Evolutionary conservation across 2,113 vertebrate species (phyloP).

Genomic region (Neoarius graeffei): DNA sequence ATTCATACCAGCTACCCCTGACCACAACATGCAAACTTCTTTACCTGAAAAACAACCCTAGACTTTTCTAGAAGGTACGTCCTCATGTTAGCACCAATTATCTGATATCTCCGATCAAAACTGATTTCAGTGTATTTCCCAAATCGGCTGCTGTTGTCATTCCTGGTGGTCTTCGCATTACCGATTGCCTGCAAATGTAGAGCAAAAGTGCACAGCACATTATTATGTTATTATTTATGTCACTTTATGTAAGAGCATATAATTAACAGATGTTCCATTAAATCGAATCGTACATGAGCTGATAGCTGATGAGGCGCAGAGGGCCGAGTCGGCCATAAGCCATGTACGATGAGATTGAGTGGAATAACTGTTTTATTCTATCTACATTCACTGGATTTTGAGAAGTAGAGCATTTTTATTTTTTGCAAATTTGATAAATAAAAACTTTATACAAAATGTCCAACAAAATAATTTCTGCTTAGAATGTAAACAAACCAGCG

Average conservation of each 20-base stretch:
- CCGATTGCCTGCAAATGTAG: conserved; percentile 83
- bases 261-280: not conserved
- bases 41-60: conserved; percentile 94
- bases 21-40: conserved; percentile 10
- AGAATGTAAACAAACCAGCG: no score
- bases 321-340: no score
- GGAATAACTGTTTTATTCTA: no score
- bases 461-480: no score
- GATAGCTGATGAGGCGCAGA: no score
- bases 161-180: conserved; percentile 96
- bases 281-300: no score
- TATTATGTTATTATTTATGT: not conserved
- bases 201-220: not conserved
- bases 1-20: not conserved
- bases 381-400: no score
- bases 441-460: no score
- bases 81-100: conserved; percentile 96
- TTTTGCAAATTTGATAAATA: no score
- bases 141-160: conserved; percentile 97
- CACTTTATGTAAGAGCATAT: not conserved
- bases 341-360: no score
- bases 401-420: no score
- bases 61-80: conserved; percentile 97
- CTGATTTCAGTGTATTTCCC: conserved; percentile 98
- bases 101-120: conserved; percentile 85